These are phyloP conservation scores for Pediacus dermestoides DNA, from an alignment of 2,888 invertebrate genomes.

Conservation along the genomic window DNA sequence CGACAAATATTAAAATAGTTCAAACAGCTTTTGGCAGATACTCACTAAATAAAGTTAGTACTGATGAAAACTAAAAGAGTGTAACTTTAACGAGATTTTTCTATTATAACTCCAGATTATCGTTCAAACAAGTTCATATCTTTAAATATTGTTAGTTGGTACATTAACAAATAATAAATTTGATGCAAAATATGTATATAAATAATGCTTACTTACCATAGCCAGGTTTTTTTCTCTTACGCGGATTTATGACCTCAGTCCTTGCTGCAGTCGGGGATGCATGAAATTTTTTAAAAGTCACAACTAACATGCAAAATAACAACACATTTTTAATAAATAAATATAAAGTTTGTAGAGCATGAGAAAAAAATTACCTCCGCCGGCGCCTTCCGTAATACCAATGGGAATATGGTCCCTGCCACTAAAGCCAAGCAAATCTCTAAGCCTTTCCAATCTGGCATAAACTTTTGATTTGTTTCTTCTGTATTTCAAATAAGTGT, in stretches of 20 bases:
- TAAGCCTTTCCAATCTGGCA: constrained; percentile 43
- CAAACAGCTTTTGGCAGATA: too few relatives aligned
- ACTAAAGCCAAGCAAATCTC: constrained; percentile 41
- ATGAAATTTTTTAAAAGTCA: constrained; percentile 74
- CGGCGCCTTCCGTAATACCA: constrained; percentile 50
- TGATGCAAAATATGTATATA: too few relatives aligned
- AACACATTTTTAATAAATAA: too few relatives aligned
- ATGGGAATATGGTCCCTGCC: constrained; percentile 46
- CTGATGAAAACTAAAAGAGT: too few relatives aligned
- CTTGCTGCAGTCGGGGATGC: constrained; percentile 31
- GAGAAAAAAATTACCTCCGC: constrained; percentile 48
- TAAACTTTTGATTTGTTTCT: constrained; percentile 44
- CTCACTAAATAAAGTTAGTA: too few relatives aligned
- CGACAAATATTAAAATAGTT: too few relatives aligned
- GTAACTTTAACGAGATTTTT: too few relatives aligned
- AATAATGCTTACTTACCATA: constrained; percentile 53
- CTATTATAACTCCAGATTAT: too few relatives aligned
- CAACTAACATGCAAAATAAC: constrained; percentile 59
- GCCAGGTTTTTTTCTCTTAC: constrained; percentile 75
- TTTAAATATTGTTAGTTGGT: too few relatives aligned
- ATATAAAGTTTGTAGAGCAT: too few relatives aligned
- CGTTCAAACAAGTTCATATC: too few relatives aligned
- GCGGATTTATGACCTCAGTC: constrained; percentile 22
- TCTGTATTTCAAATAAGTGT: constrained; percentile 36
- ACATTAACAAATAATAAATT: too few relatives aligned